A percentile compares a stretch with the other conserved stretches of the same genome.
Conservation (phyloP, 2,113 vertebrate species). For the Erinaceus europaeus region DNA sequence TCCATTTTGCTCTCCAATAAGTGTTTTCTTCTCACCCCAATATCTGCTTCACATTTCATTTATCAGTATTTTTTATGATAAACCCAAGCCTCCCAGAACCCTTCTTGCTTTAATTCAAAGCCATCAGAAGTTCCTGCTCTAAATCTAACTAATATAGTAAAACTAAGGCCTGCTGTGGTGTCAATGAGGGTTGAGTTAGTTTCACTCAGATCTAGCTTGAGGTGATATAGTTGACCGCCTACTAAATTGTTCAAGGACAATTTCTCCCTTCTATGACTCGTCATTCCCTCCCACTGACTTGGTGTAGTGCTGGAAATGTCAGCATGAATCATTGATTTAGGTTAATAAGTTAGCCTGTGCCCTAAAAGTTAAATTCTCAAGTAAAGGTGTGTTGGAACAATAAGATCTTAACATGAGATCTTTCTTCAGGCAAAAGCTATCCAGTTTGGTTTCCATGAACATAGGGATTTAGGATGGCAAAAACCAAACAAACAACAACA, state of each 20-base stretch:
- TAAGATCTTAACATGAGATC: not conserved
- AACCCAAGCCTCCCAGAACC: not conserved
- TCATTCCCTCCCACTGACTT: not conserved
- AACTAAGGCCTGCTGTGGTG: not conserved
- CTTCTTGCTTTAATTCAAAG: not conserved
- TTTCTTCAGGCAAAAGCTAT: not conserved
- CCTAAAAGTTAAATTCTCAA: conserved; percentile 19
- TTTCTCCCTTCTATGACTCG: not conserved
- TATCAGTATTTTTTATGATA: not conserved
- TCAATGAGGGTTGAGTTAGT: conserved; percentile 28
- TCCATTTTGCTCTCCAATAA: not conserved
- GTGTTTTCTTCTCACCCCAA: not conserved
- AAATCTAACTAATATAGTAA: conserved; percentile 27
- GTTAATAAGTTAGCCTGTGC: not conserved
- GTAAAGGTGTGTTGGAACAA: not conserved
- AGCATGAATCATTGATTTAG: conserved; percentile 21
- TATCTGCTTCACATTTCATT: not conserved
- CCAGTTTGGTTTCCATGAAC: not conserved
- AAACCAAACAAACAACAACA: not conserved
- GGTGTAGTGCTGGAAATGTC: conserved; percentile 20
- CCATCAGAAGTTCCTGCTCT: not conserved
- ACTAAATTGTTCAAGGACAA: conserved; percentile 13
- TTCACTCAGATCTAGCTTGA: not conserved
- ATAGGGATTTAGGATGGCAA: not conserved
- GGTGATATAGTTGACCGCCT: not conserved